Percentiles rank a stretch among this genome's conserved stretches.
These are phyloP conservation scores for Sebastes schlegelii DNA, from an alignment of 2,113 vertebrate species.

Conservation along the genomic window DNA sequence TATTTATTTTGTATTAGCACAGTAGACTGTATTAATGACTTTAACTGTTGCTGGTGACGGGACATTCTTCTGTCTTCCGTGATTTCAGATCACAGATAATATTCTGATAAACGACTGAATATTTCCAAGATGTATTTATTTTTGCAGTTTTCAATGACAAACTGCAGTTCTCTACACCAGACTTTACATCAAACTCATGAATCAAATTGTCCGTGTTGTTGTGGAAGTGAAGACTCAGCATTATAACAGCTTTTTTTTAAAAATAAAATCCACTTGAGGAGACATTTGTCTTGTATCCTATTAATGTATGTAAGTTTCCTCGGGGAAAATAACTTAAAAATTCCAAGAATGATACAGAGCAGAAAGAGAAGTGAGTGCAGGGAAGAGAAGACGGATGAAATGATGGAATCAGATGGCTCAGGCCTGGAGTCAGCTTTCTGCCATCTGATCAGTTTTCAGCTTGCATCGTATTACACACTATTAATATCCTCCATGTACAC, in stretches of 20 bases:
- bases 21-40: background rate
- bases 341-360: background rate
- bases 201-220: conserved; percentile 4
- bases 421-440: background rate
- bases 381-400: background rate
- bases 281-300: conserved; percentile 1
- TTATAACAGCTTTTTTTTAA: background rate
- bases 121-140: background rate
- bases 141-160: conserved; percentile 7
- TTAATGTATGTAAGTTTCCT: background rate
- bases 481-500: background rate
- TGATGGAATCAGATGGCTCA: background rate
- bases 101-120: background rate
- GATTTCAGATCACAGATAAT: background rate
- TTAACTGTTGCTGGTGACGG: background rate
- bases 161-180: background rate
- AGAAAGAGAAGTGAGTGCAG: background rate
- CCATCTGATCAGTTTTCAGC: background rate
- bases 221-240: background rate
- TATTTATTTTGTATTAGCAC: background rate
- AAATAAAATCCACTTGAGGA: background rate
- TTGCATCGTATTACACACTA: background rate
- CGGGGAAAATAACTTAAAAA: background rate
- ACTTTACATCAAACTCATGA: background rate
- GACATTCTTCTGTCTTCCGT: background rate